phyloP scores from a whole-genome alignment of 2,113 vertebrate species.

The Barnardius zonarius region DNA sequence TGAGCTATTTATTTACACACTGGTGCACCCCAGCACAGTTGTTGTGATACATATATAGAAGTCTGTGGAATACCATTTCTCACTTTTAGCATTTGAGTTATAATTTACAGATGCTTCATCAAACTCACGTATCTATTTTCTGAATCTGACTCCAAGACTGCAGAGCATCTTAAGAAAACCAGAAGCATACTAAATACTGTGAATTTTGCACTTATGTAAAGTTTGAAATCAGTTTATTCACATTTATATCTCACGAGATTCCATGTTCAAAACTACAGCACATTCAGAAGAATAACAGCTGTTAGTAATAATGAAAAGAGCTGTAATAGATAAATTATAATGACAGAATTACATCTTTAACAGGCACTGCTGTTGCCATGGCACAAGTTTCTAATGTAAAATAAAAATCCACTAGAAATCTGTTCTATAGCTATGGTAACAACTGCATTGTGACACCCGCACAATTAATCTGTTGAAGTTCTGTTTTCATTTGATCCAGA shows the following conservation, averaged over 20 bases:
- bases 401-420: slow-evolving; percentile 59
- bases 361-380: slow-evolving; percentile 69
- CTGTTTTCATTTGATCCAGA: slow-evolving; percentile 22
- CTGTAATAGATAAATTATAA: slow-evolving; percentile 63
- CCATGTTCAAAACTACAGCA: slow-evolving; percentile 43
- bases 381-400: slow-evolving; percentile 56
- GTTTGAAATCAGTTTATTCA: slow-evolving; percentile 47
- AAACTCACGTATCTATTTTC: not conserved
- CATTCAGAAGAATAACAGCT: not conserved
- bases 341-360: slow-evolving; percentile 43
- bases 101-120: slow-evolving; percentile 30
- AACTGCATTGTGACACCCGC: not conserved
- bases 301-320: slow-evolving; percentile 54
- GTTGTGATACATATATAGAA: not conserved
- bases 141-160: slow-evolving; percentile 11
- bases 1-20: slow-evolving; percentile 9
- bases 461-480: slow-evolving; percentile 17
- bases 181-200: not conserved
- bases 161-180: slow-evolving; percentile 35
- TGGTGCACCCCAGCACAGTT: not conserved
- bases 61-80: not conserved
- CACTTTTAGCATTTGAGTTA: not conserved
- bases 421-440: slow-evolving; percentile 69
- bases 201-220: slow-evolving; percentile 33
- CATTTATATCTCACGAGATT: slow-evolving; percentile 27